A percentile compares a stretch with the other conserved stretches of the same genome.
Evolutionary conservation across 1,140 invertebrate genomes (phyloP).

Genomic region (Maconellicoccus hirsutus): DNA sequence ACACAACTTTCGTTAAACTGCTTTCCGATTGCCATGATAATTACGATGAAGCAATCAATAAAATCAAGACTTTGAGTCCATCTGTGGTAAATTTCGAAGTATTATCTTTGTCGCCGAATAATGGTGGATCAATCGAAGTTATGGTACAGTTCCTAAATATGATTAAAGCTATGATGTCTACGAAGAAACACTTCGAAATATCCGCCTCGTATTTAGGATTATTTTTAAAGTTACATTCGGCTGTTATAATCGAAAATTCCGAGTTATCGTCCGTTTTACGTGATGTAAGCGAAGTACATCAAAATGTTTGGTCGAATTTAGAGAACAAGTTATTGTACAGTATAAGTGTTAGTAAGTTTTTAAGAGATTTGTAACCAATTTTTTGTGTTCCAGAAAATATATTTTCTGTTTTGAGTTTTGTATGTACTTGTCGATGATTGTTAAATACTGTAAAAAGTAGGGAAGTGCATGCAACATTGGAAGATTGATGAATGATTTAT

Average conservation of each 20-base stretch:
- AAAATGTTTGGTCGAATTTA: constrained; percentile 7
- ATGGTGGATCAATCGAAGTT: constrained; percentile 53
- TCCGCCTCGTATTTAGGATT: constrained; percentile 80
- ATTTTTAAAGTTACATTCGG: constrained; percentile 77
- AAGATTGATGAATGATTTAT: no score
- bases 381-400: neutral
- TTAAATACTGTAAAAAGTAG: no score
- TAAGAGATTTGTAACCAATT: constrained; percentile 25
- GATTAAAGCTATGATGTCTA: constrained; percentile 56
- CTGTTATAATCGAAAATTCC: constrained; percentile 27
- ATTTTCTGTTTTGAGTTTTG: neutral
- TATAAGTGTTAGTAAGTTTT: constrained; percentile 4
- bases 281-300: neutral
- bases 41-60: constrained; percentile 48
- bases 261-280: neutral
- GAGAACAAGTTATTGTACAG: constrained; percentile 13
- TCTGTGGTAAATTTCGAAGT: constrained; percentile 85
- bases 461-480: no score
- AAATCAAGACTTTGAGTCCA: constrained; percentile 70
- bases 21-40: constrained; percentile 38
- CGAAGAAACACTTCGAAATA: constrained; percentile 80
- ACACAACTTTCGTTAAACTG: constrained; percentile 52
- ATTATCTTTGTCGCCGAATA: constrained; percentile 59
- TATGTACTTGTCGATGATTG: no score
- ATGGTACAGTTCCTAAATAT: constrained; percentile 72